A percentile compares a stretch with the other conserved stretches of the same genome.
phyloP scores from a whole-genome alignment of 2,113 vertebrate genomes.

The Protomyctophum bolini region DNA sequence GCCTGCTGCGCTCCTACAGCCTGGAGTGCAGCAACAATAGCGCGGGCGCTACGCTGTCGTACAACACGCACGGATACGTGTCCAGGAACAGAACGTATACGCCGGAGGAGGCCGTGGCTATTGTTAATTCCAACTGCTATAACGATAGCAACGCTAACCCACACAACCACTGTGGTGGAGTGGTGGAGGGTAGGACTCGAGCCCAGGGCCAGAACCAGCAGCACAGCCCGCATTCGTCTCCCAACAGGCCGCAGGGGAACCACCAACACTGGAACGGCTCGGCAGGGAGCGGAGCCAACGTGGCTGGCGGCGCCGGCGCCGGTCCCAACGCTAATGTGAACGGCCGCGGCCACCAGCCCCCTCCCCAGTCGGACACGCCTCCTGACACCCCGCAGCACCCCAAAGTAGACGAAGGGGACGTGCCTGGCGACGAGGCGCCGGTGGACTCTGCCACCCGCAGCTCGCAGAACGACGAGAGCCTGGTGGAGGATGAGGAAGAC shows the following conservation, averaged over 20 bases:
- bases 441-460: constrained; percentile 18
- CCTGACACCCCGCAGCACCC: constrained; percentile 78
- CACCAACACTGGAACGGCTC: constrained; percentile 84
- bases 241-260: constrained; percentile 62
- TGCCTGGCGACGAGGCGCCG: not conserved
- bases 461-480: constrained; percentile 40
- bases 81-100: constrained; percentile 48
- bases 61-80: constrained; percentile 35
- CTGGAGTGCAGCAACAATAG: constrained; percentile 70
- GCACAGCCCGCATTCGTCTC: constrained; percentile 49
- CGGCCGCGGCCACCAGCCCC: constrained; percentile 71
- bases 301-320: constrained; percentile 28
- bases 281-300: constrained; percentile 56
- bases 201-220: constrained; percentile 53
- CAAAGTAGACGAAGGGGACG: constrained; percentile 29
- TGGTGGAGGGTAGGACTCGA: constrained; percentile 73
- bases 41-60: constrained; percentile 43
- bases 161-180: constrained; percentile 70
- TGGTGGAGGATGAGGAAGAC: constrained; percentile 33
- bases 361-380: constrained; percentile 82
- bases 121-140: constrained; percentile 75
- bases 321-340: constrained; percentile 75
- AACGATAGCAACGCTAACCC: constrained; percentile 82
- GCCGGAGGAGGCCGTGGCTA: constrained; percentile 55
- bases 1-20: constrained; percentile 79